Evolutionary conservation across 2,888 invertebrate genomes (phyloP).

Genomic region (Andrena marginata): DNA sequence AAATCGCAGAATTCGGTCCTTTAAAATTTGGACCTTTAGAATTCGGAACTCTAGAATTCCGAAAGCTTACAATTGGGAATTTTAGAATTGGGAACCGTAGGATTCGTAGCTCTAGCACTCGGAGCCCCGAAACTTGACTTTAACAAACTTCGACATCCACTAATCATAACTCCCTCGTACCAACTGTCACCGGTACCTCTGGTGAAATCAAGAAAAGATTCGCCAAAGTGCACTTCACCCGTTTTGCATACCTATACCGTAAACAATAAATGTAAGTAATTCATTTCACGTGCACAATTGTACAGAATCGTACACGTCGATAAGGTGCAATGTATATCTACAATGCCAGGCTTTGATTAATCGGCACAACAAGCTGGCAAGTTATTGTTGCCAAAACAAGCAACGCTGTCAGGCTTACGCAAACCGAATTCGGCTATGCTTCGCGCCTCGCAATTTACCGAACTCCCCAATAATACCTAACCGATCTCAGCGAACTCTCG

Average conservation of each 20-base stretch:
- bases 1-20: no score
- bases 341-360: background rate
- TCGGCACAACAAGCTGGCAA: conserved; percentile 2
- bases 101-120: no score
- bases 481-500: background rate
- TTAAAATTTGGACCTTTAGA: no score
- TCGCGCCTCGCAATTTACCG: background rate
- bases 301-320: background rate
- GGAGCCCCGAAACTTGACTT: no score
- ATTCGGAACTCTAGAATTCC: no score
- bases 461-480: conserved; percentile 10
- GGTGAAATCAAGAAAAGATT: no score
- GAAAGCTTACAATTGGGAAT: no score
- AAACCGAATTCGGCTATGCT: background rate
- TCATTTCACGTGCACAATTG: background rate
- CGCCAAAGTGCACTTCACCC: background rate
- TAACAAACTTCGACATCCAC: no score
- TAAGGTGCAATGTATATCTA: background rate
- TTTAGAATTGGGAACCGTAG: no score
- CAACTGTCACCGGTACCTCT: no score
- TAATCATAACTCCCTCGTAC: no score
- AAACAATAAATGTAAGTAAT: background rate
- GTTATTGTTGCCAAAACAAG: background rate
- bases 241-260: background rate
- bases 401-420: background rate